Conservation (phyloP, 2,888 invertebrate genomes). For the Cephus spinipes region DNA sequence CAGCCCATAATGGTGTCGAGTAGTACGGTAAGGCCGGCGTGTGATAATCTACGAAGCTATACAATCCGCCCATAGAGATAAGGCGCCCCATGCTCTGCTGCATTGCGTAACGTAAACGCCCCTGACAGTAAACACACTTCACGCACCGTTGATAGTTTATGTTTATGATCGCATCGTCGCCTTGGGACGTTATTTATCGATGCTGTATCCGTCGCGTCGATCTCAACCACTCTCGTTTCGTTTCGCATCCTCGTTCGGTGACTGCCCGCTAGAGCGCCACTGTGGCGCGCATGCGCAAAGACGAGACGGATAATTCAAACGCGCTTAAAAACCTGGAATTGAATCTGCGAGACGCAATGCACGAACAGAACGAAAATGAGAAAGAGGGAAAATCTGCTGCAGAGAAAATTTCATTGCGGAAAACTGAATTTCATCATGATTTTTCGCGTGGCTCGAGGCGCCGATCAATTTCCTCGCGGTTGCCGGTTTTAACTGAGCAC, state of each 20-base stretch:
- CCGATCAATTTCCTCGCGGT: constrained; percentile 17
- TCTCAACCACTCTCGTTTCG: background rate
- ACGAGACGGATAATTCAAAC: no score
- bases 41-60: constrained; percentile 52
- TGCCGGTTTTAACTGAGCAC: constrained; percentile 26
- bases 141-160: constrained; percentile 37
- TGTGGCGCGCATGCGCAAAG: no score
- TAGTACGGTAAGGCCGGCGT: constrained; percentile 26
- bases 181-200: constrained; percentile 38
- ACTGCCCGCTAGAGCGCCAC: no score
- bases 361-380: no score
- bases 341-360: no score
- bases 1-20: constrained; percentile 26
- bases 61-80: constrained; percentile 60
- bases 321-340: no score
- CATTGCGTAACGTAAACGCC: constrained; percentile 38
- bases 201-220: constrained; percentile 1
- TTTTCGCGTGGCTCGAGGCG: no score
- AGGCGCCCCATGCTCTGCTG: constrained; percentile 37
- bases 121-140: constrained; percentile 48
- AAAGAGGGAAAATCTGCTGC: no score
- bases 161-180: constrained; percentile 26
- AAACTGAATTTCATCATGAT: no score
- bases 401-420: no score
- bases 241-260: no score